A percentile compares a stretch with the other conserved stretches of the same genome.
These are phyloP conservation scores for Rhinoraja longicauda DNA, from an alignment of 2,797 vertebrate species.

Conservation along the genomic window DNA sequence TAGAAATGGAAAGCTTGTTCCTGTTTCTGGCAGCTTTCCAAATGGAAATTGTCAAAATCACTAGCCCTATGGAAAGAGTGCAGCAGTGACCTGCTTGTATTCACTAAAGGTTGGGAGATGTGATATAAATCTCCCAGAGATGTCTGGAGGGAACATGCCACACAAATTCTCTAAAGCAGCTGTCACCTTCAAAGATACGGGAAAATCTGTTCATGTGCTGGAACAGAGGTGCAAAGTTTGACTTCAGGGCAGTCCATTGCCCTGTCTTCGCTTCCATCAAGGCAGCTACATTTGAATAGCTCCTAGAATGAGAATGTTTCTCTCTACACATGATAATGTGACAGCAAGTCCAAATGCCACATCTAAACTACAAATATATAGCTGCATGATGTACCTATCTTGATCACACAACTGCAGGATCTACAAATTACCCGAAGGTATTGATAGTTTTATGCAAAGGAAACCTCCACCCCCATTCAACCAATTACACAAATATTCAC, in stretches of 20 bases:
- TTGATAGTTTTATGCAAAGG: background rate
- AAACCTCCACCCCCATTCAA: background rate
- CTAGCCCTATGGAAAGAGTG: background rate
- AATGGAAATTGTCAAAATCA: background rate
- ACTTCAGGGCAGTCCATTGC: background rate
- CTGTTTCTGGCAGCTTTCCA: background rate
- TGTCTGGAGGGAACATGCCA: background rate
- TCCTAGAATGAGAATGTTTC: background rate
- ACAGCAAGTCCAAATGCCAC: background rate
- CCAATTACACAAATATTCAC: too few species aligned
- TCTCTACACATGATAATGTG: background rate
- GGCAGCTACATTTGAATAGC: background rate
- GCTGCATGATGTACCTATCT: background rate
- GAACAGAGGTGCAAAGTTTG: background rate
- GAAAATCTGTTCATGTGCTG: background rate
- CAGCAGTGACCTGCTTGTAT: background rate
- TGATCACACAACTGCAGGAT: background rate
- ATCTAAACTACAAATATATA: background rate
- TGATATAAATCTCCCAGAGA: background rate
- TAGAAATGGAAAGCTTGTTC: background rate
- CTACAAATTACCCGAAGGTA: background rate
- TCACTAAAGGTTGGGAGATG: conserved; percentile 19
- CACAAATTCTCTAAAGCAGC: background rate
- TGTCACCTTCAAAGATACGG: background rate
- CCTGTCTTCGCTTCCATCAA: background rate